A percentile compares a stretch with the other conserved stretches of the same genome.
phyloP scores from a whole-genome alignment of 2,888 invertebrate genomes.

The Chironomus riparius region DNA sequence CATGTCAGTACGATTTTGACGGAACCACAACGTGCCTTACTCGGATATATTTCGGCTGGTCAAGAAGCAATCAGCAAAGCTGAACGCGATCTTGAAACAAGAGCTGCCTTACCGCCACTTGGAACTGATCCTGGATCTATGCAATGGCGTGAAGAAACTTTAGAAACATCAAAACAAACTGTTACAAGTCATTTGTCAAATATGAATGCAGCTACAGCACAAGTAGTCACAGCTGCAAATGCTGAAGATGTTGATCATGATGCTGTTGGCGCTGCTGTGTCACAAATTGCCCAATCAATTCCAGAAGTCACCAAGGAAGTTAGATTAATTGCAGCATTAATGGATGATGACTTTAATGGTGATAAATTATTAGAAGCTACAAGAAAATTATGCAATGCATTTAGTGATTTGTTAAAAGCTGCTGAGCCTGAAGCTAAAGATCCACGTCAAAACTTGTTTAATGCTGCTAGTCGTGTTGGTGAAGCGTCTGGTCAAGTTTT shows the following conservation, averaged over 20 bases:
- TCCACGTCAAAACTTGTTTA: conserved; percentile 86
- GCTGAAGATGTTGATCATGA: conserved; percentile 90
- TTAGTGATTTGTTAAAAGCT: conserved; percentile 87
- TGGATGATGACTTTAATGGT: conserved; percentile 77
- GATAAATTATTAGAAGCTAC: conserved; percentile 87
- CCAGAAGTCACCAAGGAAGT: conserved; percentile 86
- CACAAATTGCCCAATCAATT: conserved; percentile 91
- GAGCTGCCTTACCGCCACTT: conserved; percentile 56
- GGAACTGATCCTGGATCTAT: conserved; percentile 77
- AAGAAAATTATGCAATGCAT: conserved; percentile 81
- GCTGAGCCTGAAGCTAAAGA: conserved; percentile 92
- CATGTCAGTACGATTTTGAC: conserved; percentile 77
- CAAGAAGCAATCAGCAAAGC: conserved; percentile 81
- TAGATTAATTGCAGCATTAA: conserved; percentile 79
- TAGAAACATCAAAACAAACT: conserved; percentile 92
- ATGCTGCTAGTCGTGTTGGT: conserved; percentile 92
- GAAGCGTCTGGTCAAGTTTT: conserved; percentile 93
- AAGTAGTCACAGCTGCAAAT: conserved; percentile 85
- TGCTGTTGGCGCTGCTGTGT: conserved; percentile 93
- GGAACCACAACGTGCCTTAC: conserved; percentile 86
- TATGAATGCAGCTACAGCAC: conserved; percentile 98
- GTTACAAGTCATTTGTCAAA: conserved; percentile 96
- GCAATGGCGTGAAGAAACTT: conserved; percentile 88
- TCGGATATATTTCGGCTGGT: conserved; percentile 83
- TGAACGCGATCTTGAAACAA: conserved; percentile 61